A percentile compares a stretch with the other conserved stretches of the same genome.
These are phyloP conservation scores for Leptestheria dahalacensis DNA, from an alignment of 1,140 invertebrate genomes.

Conservation along the genomic window DNA sequence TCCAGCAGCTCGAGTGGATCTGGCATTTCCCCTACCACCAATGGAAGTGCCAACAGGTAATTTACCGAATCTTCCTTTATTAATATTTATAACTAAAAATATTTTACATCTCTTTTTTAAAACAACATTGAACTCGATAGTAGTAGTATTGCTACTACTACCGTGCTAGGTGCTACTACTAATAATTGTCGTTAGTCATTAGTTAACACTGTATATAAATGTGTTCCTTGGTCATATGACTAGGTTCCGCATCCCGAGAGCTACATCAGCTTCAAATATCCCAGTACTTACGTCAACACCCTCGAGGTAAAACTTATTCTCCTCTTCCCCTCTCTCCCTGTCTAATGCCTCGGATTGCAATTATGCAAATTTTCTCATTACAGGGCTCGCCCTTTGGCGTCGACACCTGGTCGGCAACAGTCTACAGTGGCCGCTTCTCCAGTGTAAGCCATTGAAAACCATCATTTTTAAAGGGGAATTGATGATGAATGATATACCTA, in stretches of 20 bases:
- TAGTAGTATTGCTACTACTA: too few relatives aligned
- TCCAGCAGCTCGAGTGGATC: conserved; percentile 19
- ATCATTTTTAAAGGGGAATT: too few relatives aligned
- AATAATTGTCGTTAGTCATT: too few relatives aligned
- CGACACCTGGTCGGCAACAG: background rate
- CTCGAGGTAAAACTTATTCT: conserved; percentile 10
- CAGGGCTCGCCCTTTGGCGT: background rate
- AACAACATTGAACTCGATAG: too few relatives aligned
- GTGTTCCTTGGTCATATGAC: too few relatives aligned
- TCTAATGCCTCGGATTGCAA: too few relatives aligned
- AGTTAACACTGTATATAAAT: too few relatives aligned
- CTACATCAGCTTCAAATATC: conserved; percentile 51
- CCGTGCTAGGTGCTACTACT: too few relatives aligned
- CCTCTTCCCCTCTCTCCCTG: too few relatives aligned
- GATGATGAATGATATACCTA: too few relatives aligned
- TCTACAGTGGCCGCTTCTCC: background rate
- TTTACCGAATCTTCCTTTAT: too few relatives aligned
- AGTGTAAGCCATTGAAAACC: background rate
- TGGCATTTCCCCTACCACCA: conserved; percentile 12
- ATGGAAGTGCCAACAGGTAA: background rate
- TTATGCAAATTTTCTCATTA: background rate
- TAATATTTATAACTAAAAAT: background rate
- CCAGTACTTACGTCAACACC: conserved; percentile 49
- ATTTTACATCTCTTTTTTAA: too few relatives aligned
- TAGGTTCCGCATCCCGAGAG: conserved; percentile 54